Conservation (phyloP, 1,140 invertebrate genomes). For the Trachymyrmex septentrionalis region DNA sequence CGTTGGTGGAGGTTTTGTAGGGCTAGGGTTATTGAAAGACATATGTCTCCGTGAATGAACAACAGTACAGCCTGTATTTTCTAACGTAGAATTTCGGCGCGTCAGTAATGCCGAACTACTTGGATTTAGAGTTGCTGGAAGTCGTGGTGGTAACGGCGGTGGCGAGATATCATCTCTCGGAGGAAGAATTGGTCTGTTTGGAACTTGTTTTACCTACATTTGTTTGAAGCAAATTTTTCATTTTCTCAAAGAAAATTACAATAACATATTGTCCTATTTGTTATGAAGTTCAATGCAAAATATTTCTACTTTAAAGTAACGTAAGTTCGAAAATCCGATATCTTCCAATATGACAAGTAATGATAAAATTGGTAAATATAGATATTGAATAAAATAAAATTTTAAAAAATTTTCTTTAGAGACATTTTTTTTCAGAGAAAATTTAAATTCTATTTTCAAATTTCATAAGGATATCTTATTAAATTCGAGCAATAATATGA, state of each 20-base stretch:
- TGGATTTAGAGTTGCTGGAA: conserved; percentile 81
- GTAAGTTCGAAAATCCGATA: neutral
- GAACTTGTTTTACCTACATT: conserved; percentile 87
- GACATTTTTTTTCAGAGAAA: neutral
- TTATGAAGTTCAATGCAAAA: neutral
- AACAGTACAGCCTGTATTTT: conserved; percentile 78
- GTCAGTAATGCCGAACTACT: conserved; percentile 82
- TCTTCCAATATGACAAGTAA: neutral
- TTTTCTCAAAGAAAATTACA: conserved; percentile 7
- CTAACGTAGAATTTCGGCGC: conserved; percentile 85
- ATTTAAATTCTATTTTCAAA: neutral
- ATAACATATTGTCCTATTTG: neutral
- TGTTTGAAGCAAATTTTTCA: neutral
- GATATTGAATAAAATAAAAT: conserved; percentile 2
- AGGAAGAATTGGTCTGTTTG: conserved; percentile 88
- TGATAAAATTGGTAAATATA: neutral
- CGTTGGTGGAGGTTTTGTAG: conserved; percentile 82
- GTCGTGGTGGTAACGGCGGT: conserved; percentile 88
- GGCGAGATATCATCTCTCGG: conserved; percentile 88
- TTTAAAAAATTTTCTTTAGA: neutral
- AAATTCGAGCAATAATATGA: neutral
- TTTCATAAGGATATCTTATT: neutral
- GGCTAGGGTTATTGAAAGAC: conserved; percentile 86
- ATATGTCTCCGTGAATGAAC: conserved; percentile 82
- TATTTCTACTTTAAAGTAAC: neutral